Evolutionary conservation across 2,113 vertebrate genomes (phyloP).

Genomic region (Nestor notabilis): DNA sequence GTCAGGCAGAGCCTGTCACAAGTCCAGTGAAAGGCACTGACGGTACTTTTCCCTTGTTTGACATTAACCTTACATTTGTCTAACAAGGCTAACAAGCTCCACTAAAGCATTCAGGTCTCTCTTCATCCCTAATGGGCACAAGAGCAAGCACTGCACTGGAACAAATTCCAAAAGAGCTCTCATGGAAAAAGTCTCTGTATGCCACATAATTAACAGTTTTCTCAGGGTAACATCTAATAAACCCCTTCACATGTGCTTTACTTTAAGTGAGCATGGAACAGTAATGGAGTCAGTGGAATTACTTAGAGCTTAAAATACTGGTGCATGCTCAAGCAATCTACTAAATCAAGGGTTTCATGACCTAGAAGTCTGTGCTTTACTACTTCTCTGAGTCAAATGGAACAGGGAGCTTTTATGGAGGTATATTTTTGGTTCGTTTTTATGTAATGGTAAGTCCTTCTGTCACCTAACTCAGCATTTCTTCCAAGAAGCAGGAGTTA

Average conservation of each 20-base stretch:
- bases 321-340: neutral
- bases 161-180: neutral
- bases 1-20: neutral
- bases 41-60: neutral
- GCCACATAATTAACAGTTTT: neutral
- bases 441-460: neutral
- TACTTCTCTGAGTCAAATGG: neutral
- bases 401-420: neutral
- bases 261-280: neutral
- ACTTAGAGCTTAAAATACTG: neutral
- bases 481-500: neutral
- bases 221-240: neutral
- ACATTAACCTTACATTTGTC: neutral
- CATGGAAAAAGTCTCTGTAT: neutral
- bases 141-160: neutral
- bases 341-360: neutral
- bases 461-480: neutral
- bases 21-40: neutral
- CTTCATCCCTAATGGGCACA: neutral
- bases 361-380: neutral
- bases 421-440: neutral
- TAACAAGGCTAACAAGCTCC: neutral
- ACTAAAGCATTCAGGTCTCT: neutral
- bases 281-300: neutral
- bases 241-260: neutral